Percentiles rank a stretch among this genome's conserved stretches.
These are phyloP conservation scores for Chascanopsetta lugubris DNA, from an alignment of 2,113 vertebrate genomes.

Conservation along the genomic window DNA sequence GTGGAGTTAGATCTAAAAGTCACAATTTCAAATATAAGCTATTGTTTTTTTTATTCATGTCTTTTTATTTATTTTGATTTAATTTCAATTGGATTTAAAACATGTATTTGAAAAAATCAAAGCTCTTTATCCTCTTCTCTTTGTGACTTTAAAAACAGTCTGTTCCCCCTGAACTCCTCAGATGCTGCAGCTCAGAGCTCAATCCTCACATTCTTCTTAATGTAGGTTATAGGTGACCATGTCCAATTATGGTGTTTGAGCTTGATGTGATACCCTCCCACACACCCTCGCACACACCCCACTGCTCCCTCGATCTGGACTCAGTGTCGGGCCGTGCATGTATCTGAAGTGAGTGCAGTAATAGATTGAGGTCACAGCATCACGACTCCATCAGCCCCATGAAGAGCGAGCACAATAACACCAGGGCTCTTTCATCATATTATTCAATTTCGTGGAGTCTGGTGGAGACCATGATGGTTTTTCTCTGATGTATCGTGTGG, in stretches of 20 bases:
- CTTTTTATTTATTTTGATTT: no score
- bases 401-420: neutral
- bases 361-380: constrained; percentile 41
- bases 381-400: constrained; percentile 13
- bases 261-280: constrained; percentile 1
- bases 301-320: no score
- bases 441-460: neutral
- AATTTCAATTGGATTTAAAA: no score
- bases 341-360: constrained; percentile 13
- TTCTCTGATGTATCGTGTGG: neutral
- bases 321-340: neutral
- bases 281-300: neutral
- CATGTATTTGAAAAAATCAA: no score
- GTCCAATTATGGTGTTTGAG: constrained; percentile 1
- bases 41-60: no score
- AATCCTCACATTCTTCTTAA: neutral
- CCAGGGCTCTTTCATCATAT: neutral
- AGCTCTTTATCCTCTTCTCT: neutral
- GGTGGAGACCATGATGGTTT: neutral
- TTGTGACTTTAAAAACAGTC: neutral
- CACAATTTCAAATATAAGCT: neutral
- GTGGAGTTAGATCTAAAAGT: no score
- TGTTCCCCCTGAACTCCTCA: neutral
- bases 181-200: neutral
- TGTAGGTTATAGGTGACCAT: constrained; percentile 8